phyloP scores from a whole-genome alignment of 2,888 invertebrate genomes.

The Tipula vernalis region DNA sequence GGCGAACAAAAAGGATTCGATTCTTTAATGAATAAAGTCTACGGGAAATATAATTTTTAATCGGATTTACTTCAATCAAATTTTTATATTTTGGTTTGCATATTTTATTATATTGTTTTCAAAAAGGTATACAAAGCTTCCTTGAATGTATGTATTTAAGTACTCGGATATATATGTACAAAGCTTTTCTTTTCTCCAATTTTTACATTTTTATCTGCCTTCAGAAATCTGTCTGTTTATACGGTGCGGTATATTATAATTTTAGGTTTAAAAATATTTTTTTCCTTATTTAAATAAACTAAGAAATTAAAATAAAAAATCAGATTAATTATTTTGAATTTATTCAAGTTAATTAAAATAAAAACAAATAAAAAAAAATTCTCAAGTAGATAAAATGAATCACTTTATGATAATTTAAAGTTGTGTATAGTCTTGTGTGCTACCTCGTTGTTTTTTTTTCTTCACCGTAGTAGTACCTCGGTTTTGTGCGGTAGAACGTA shows the following conservation, averaged over 20 bases:
- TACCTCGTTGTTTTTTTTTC: background rate
- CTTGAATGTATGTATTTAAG: background rate
- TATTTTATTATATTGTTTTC: background rate
- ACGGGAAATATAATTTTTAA: conserved; percentile 4
- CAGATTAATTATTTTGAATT: background rate
- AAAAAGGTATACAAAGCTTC: background rate
- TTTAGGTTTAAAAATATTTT: background rate
- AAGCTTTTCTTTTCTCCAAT: background rate
- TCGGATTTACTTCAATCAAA: background rate
- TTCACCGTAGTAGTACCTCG: background rate
- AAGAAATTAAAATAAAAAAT: background rate
- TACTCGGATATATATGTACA: background rate
- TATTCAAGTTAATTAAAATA: background rate
- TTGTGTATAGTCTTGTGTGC: background rate
- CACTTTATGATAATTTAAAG: background rate
- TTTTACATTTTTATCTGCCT: background rate
- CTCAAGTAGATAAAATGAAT: background rate
- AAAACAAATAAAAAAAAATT: background rate
- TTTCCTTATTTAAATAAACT: background rate
- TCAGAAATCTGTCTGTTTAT: background rate
- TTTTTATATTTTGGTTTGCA: background rate
- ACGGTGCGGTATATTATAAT: background rate
- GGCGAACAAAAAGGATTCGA: background rate
- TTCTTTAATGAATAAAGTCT: background rate
- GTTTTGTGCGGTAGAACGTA: background rate